Conservation (phyloP, 37 sponge, comb jelly and placozoan genomes). For the Theonella swinhoei region DNA sequence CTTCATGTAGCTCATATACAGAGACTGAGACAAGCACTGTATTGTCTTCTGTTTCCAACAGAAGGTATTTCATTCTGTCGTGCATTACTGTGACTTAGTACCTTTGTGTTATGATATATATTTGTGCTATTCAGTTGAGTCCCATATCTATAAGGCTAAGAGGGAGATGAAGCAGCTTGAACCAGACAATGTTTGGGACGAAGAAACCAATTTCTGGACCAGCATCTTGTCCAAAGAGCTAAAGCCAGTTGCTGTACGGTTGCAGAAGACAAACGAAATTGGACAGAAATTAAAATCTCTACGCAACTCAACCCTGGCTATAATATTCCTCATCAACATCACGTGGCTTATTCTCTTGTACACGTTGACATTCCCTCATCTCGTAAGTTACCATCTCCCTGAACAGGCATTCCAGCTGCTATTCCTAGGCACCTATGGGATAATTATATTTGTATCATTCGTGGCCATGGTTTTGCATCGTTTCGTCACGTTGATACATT, state of each 20-base stretch:
- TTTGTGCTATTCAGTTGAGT: constrained; percentile 36
- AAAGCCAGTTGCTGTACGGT: constrained; percentile 35
- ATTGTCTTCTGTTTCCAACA: constrained; percentile 24
- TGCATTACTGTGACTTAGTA: too few species aligned
- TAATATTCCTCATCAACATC: constrained; percentile 66
- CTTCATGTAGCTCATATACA: constrained; percentile 42
- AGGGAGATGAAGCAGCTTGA: constrained; percentile 7
- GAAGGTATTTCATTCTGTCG: neutral
- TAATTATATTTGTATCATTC: constrained; percentile 65
- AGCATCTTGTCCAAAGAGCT: constrained; percentile 19
- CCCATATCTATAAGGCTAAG: constrained; percentile 39
- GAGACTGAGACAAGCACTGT: constrained; percentile 12
- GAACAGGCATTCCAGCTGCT: constrained; percentile 42
- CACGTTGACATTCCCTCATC: constrained; percentile 29
- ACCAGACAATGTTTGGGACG: neutral
- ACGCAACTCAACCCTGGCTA: constrained; percentile 46
- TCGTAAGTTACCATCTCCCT: constrained; percentile 26
- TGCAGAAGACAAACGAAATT: constrained; percentile 39
- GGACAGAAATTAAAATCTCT: constrained; percentile 41
- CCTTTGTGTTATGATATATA: neutral
- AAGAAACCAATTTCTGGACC: constrained; percentile 57
- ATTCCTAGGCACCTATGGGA: constrained; percentile 59
- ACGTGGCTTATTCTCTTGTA: constrained; percentile 71
- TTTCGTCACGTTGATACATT: constrained; percentile 63
- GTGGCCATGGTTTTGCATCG: constrained; percentile 62